A percentile compares a stretch with the other conserved stretches of the same genome.
Evolutionary conservation across 2,797 vertebrate genomes (phyloP).

Genomic region (Hybognathus amarus): DNA sequence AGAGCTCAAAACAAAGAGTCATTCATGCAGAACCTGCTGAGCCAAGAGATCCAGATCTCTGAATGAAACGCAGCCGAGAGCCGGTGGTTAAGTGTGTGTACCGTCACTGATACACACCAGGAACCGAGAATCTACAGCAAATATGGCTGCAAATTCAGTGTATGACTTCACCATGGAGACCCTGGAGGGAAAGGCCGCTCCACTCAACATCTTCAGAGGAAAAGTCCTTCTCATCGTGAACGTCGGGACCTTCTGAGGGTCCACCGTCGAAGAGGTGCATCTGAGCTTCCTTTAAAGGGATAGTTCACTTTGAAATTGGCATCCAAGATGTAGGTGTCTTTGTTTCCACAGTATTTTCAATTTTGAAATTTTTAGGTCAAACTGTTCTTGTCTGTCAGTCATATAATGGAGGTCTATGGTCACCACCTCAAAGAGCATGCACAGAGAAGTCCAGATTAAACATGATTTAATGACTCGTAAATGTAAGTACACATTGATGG

Average conservation of each 20-base stretch:
- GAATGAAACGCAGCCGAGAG: conserved; percentile 67
- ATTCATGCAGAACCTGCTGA: conserved; percentile 83
- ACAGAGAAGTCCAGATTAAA: too few relatives aligned
- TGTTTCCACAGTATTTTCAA: too few relatives aligned
- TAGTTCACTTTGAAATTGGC: too few relatives aligned
- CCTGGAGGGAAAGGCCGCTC: conserved; percentile 73
- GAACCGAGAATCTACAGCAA: conserved; percentile 25
- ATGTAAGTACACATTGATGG: too few relatives aligned
- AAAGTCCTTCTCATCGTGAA: conserved; percentile 81
- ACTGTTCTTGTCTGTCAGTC: too few relatives aligned
- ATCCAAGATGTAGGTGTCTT: too few relatives aligned
- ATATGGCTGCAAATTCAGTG: conserved; percentile 73
- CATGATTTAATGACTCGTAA: too few relatives aligned
- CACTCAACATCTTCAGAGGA: conserved; percentile 72
- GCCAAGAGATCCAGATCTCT: conserved; percentile 68
- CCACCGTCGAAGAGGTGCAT: conserved; percentile 77
- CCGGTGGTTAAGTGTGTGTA: conserved; percentile 62
- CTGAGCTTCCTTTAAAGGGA: too few relatives aligned
- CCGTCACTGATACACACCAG: conserved; percentile 59
- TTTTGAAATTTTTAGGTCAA: too few relatives aligned
- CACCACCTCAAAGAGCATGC: too few relatives aligned
- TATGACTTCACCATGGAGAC: conserved; percentile 79
- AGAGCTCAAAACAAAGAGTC: conserved; percentile 71
- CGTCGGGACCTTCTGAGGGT: conserved; percentile 84
- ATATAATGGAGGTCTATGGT: too few relatives aligned